A percentile compares a stretch with the other conserved stretches of the same genome.
These are phyloP conservation scores for Gasterosteus nipponicus DNA, from an alignment of 2,113 vertebrate genomes.

Conservation along the genomic window DNA sequence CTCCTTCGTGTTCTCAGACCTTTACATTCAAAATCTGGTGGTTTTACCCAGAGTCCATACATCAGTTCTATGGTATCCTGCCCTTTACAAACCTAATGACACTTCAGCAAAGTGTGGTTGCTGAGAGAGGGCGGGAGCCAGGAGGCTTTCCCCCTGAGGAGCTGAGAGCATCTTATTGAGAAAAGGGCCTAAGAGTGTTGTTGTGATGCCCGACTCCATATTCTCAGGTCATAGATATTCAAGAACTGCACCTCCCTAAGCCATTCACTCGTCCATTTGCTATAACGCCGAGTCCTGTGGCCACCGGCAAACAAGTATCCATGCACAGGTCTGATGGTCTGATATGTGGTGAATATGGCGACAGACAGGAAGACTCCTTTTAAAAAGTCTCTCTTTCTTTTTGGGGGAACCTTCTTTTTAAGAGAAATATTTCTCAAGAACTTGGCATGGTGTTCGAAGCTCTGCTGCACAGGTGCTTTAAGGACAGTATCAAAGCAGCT, in stretches of 20 bases:
- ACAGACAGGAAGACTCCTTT: constrained; percentile 11
- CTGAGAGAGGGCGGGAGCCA: constrained; percentile 69
- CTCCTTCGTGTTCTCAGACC: constrained; percentile 45
- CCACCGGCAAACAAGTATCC: constrained; percentile 49
- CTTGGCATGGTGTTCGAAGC: constrained; percentile 39
- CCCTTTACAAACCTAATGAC: constrained; percentile 73
- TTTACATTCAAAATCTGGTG: constrained; percentile 67
- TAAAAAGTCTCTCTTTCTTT: not conserved
- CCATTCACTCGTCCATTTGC: constrained; percentile 21
- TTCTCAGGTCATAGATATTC: constrained; percentile 71
- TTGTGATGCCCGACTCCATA: constrained; percentile 75
- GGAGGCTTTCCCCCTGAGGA: constrained; percentile 68
- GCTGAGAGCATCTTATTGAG: constrained; percentile 75
- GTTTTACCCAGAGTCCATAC: constrained; percentile 57
- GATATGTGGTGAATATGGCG: constrained; percentile 25
- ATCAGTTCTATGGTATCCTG: constrained; percentile 65
- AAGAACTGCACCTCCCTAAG: constrained; percentile 54
- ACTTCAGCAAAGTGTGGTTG: constrained; percentile 76
- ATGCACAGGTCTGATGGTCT: constrained; percentile 6
- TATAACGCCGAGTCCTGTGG: constrained; percentile 33
- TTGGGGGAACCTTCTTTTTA: constrained; percentile 6
- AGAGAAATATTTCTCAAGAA: constrained; percentile 49
- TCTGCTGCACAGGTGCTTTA: constrained; percentile 68
- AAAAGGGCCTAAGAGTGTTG: constrained; percentile 71
- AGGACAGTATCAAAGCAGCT: constrained; percentile 62